phyloP scores from a whole-genome alignment of 2,797 vertebrate genomes.

The Micropoecilia bifurca region DNA sequence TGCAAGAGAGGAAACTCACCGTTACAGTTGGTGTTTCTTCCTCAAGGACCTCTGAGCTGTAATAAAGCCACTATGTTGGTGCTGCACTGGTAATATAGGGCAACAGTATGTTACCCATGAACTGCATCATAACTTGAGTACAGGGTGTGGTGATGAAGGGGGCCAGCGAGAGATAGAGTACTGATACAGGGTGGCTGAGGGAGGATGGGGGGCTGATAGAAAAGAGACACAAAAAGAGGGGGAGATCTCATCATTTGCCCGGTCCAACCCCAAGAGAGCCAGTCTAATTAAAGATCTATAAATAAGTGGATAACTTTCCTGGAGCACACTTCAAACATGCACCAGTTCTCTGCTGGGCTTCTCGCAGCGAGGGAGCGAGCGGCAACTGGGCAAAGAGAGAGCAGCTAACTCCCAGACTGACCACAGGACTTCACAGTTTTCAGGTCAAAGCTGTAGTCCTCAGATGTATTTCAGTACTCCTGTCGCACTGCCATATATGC shows the following conservation, averaged over 20 bases:
- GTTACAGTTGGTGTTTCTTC: conserved; percentile 46
- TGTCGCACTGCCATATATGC: background rate
- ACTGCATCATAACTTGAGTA: conserved; percentile 61
- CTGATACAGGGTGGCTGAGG: conserved; percentile 43
- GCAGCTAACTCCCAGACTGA: conserved; percentile 36
- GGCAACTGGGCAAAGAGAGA: conserved; percentile 50
- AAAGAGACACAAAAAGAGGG: conserved; percentile 47
- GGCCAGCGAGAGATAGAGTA: conserved; percentile 53
- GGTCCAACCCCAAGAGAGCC: conserved; percentile 62
- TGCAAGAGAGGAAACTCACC: conserved; percentile 62
- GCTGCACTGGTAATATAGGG: conserved; percentile 56
- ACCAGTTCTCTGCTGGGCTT: conserved; percentile 53
- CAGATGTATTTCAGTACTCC: background rate
- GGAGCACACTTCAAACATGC: conserved; percentile 68
- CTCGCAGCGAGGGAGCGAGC: conserved; percentile 36
- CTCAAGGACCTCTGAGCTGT: conserved; percentile 40
- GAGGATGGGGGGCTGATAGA: conserved; percentile 38
- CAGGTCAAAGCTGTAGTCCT: conserved; percentile 50
- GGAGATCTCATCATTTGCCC: conserved; percentile 66
- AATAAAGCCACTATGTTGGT: conserved; percentile 22
- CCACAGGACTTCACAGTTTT: conserved; percentile 34
- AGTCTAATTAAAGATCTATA: conserved; percentile 77
- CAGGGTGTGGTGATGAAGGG: conserved; percentile 69
- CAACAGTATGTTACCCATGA: conserved; percentile 48
- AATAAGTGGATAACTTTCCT: conserved; percentile 77